phyloP scores from a whole-genome alignment of 2,113 vertebrate genomes.

The Caloenas nicobarica region DNA sequence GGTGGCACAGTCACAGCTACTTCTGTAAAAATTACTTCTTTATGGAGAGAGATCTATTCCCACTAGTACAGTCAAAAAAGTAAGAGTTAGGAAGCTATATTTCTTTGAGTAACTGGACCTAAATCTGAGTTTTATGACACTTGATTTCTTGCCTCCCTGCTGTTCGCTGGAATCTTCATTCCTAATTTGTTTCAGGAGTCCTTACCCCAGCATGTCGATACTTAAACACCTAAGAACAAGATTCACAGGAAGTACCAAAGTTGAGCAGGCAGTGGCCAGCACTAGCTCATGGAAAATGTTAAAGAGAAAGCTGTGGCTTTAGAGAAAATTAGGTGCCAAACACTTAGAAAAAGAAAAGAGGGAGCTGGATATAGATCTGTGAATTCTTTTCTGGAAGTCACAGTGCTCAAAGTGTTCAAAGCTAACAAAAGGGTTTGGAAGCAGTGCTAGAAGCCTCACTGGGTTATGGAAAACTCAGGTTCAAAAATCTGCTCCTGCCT shows the following conservation, averaged over 20 bases:
- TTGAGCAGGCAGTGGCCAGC: background rate
- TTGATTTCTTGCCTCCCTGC: background rate
- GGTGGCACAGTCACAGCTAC: background rate
- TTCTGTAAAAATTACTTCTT: background rate
- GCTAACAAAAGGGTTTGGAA: background rate
- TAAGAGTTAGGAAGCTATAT: background rate
- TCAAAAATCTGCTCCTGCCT: background rate
- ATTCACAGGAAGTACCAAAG: background rate
- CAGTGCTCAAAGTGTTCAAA: background rate
- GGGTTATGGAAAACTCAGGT: background rate
- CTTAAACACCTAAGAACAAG: background rate
- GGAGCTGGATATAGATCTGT: background rate
- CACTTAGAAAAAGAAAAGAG: background rate
- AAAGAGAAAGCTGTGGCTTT: background rate
- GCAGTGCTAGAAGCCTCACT: background rate
- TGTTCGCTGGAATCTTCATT: background rate
- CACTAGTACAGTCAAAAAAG: background rate
- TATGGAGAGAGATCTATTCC: background rate
- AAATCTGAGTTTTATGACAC: background rate
- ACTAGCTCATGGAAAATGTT: background rate
- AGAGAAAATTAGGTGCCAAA: background rate
- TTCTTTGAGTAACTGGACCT: background rate
- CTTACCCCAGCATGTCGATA: background rate
- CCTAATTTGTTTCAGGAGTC: background rate
- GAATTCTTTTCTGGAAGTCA: background rate